phyloP scores from a whole-genome alignment of 2,888 invertebrate genomes.

The Amblyteles armatorius region DNA sequence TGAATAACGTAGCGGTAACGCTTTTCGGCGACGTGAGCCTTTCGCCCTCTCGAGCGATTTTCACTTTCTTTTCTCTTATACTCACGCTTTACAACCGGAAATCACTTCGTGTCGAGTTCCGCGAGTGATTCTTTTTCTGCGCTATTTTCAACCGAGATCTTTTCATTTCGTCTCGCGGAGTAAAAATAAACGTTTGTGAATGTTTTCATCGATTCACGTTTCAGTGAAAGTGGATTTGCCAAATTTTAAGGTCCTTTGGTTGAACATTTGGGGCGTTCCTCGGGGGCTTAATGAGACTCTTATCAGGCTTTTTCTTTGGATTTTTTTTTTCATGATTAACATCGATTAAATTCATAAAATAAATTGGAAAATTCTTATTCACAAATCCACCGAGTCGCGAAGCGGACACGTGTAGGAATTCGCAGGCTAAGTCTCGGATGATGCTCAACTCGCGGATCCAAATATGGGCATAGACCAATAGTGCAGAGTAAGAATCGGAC shows the following conservation, averaged over 20 bases:
- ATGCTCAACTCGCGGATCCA: too few species aligned
- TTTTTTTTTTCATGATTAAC: too few species aligned
- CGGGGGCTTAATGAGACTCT: too few species aligned
- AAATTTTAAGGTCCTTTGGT: not conserved
- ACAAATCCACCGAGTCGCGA: too few species aligned
- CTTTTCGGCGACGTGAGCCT: not conserved
- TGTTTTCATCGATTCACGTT: not conserved
- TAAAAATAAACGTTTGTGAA: not conserved
- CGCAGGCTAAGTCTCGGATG: too few species aligned
- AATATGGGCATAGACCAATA: too few species aligned
- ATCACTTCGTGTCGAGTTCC: not conserved
- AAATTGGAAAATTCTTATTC: too few species aligned
- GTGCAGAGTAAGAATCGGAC: too few species aligned
- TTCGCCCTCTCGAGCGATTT: not conserved
- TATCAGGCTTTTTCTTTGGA: too few species aligned
- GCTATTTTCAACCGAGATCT: not conserved
- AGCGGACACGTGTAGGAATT: too few species aligned
- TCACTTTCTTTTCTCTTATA: not conserved
- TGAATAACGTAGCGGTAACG: slow-evolving; percentile 29
- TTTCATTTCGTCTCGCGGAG: not conserved
- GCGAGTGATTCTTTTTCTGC: not conserved
- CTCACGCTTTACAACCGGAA: not conserved
- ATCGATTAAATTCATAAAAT: too few species aligned
- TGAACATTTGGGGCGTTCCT: too few species aligned
- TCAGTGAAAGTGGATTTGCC: not conserved